phyloP scores from a whole-genome alignment of 2,113 vertebrate species.

The Cynopterus brachyotis region DNA sequence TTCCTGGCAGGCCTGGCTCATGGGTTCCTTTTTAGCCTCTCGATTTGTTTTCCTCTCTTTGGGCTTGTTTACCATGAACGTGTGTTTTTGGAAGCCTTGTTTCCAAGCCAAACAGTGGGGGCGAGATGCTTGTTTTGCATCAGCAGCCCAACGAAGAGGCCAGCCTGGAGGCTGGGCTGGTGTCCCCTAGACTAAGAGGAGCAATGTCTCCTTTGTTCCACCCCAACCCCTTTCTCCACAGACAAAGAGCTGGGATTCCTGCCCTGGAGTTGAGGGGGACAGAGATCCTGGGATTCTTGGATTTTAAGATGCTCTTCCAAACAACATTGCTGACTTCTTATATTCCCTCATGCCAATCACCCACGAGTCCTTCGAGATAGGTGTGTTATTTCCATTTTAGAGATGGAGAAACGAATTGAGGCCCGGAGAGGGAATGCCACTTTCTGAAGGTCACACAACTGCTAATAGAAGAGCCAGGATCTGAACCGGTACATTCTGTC shows the following conservation, averaged over 20 bases:
- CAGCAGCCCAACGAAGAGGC: neutral
- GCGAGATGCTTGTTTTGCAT: neutral
- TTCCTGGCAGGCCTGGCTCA: neutral
- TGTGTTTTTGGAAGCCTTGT: conserved; percentile 46
- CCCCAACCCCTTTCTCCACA: neutral
- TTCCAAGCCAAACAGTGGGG: conserved; percentile 50
- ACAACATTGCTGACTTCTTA: neutral
- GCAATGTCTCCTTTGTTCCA: neutral
- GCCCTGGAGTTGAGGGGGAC: neutral
- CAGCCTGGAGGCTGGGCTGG: neutral
- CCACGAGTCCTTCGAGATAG: neutral
- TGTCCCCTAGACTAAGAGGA: neutral
- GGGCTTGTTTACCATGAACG: conserved; percentile 56
- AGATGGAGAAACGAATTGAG: neutral
- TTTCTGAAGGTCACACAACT: neutral
- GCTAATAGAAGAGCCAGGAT: neutral
- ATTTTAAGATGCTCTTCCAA: neutral
- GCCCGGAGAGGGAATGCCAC: neutral
- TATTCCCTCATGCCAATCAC: neutral
- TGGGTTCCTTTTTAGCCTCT: neutral
- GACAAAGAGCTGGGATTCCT: neutral
- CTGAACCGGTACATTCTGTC: neutral
- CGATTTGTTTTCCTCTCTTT: conserved; percentile 50
- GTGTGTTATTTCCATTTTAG: neutral
- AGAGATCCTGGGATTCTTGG: neutral